Evolutionary conservation across 2,797 vertebrate genomes (phyloP).

Genomic region (Sebastes melanostomus): DNA sequence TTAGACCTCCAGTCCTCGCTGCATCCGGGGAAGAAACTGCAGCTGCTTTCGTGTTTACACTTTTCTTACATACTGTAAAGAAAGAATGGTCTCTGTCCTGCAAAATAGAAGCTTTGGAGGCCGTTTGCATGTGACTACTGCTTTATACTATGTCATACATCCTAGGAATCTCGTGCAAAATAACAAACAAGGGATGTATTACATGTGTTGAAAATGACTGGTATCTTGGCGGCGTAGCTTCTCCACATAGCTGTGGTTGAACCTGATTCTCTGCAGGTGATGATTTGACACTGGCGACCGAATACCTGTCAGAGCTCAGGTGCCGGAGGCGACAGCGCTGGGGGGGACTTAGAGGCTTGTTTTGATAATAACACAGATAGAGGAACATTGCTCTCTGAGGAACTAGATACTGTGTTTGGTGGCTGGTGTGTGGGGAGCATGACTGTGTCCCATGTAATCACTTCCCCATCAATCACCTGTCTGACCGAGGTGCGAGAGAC

Average conservation of each 20-base stretch:
- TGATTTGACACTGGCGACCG: constrained; percentile 14
- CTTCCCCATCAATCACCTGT: constrained; percentile 57
- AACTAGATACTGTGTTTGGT: constrained; percentile 15
- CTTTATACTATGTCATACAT: neutral
- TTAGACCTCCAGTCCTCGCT: neutral
- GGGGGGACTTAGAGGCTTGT: constrained; percentile 14
- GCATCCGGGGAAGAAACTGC: neutral
- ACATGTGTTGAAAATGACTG: neutral
- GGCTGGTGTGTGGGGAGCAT: constrained; percentile 13
- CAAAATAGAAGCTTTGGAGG: neutral
- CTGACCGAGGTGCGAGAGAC: constrained; percentile 16
- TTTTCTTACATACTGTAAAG: neutral
- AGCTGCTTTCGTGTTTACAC: constrained; percentile 11
- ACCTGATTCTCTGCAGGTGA: constrained; percentile 18
- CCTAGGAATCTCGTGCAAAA: neutral
- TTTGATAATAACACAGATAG: constrained; percentile 45
- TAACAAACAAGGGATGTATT: neutral
- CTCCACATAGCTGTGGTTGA: constrained; percentile 7
- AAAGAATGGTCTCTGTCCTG: neutral
- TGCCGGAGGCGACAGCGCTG: constrained; percentile 4
- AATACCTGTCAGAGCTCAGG: constrained; percentile 32
- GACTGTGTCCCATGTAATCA: constrained; percentile 20
- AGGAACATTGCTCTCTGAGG: constrained; percentile 44
- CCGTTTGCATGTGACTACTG: neutral
- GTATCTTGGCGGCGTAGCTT: neutral